phyloP scores from a whole-genome alignment of 1,140 invertebrate species.

The Calliopsis andreniformis region DNA sequence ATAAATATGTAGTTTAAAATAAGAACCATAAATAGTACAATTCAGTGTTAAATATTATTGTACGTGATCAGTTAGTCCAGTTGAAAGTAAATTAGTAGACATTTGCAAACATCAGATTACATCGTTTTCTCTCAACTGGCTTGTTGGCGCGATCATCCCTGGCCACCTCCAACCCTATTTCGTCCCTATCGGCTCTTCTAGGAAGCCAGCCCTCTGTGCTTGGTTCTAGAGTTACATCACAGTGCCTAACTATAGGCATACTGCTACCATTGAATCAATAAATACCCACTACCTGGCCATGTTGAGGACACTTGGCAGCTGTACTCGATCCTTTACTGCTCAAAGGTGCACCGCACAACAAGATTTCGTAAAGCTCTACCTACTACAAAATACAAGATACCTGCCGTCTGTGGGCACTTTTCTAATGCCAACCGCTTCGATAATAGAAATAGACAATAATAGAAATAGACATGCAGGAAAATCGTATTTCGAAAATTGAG shows the following conservation, averaged over 20 bases:
- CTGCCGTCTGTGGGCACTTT: conserved; percentile 10
- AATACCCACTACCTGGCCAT: conserved; percentile 60
- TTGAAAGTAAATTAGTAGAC: no score
- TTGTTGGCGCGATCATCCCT: conserved; percentile 8
- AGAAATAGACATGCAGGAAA: no score
- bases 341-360: conserved; percentile 44
- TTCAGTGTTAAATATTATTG: no score
- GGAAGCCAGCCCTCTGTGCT: conserved; percentile 16
- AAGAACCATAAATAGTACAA: no score
- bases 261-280: conserved; percentile 67
- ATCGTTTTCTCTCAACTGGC: conserved; percentile 4
- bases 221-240: conserved; percentile 63
- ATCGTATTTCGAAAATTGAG: no score
- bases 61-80: neutral
- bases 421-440: neutral
- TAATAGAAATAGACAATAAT: neutral
- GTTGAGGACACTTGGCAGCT: conserved; percentile 56
- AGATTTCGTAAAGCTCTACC: conserved; percentile 36
- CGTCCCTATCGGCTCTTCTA: conserved; percentile 23
- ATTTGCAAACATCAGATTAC: neutral
- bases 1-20: no score
- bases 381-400: neutral
- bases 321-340: conserved; percentile 21
- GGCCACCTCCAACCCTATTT: conserved; percentile 17
- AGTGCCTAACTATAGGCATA: conserved; percentile 53